Evolutionary conservation across 2,888 invertebrate genomes (phyloP).

Genomic region (Ophion obscuratus): DNA sequence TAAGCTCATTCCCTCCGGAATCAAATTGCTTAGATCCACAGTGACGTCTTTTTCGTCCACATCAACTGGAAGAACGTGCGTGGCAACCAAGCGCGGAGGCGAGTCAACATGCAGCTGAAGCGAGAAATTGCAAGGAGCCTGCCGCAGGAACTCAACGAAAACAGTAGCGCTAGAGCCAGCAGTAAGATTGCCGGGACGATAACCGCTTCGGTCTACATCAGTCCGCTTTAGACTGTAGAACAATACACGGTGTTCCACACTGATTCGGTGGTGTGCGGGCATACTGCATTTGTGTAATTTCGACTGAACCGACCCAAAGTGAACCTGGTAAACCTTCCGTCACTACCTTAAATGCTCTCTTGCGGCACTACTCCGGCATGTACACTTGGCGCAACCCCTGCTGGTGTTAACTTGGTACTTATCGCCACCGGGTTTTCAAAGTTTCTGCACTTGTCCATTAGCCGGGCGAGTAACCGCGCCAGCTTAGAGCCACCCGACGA

Average conservation of each 20-base stretch:
- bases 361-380: conserved; percentile 32
- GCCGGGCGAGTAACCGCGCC: conserved; percentile 32
- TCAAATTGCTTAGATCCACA: background rate
- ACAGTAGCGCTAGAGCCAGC: conserved; percentile 37
- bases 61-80: conserved; percentile 40
- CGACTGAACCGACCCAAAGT: conserved; percentile 18
- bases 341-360: conserved; percentile 18
- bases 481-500: conserved; percentile 36
- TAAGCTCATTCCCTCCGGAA: background rate
- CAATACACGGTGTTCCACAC: conserved; percentile 13
- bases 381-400: conserved; percentile 28
- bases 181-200: conserved; percentile 22
- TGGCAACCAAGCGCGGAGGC: conserved; percentile 36
- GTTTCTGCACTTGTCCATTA: conserved; percentile 62
- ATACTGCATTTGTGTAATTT: conserved; percentile 40
- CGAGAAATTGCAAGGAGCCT: conserved; percentile 50
- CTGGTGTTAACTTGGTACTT: conserved; percentile 59
- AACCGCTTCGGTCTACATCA: conserved; percentile 43
- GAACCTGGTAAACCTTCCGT: conserved; percentile 37
- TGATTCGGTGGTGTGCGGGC: conserved; percentile 34
- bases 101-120: conserved; percentile 48
- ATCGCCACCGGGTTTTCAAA: conserved; percentile 52
- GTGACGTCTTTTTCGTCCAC: conserved; percentile 31
- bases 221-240: background rate
- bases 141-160: conserved; percentile 67